Base-by-base conservation (phyloP, 2,888 invertebrate species). In the Neoscelio sp. region DNA sequence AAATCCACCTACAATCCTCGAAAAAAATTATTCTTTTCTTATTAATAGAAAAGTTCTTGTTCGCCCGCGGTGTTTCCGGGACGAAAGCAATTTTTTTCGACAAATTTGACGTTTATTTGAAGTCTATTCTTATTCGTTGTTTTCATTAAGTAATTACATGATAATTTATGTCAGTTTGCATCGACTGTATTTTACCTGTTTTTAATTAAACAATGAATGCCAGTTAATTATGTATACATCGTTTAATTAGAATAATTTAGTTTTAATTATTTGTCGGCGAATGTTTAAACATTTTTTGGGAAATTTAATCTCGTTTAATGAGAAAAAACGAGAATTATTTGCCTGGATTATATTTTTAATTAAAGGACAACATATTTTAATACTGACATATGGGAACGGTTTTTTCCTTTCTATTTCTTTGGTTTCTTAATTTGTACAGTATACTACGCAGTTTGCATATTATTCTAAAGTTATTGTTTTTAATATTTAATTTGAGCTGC, bases 21-120 rank as follows among this genome's bases (percentile, higher is more conserved):
- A 54, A 75, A 76, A n/a, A 80, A 80, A 80, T 77, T 15, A 74
- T 77, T 80, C 67, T 48, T 44, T 46, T 38, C 65, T 67, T 75
- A 80, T 71, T 76, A 73, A 64, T 30, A 18, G 23, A 50, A 42
- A 46, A 50, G 17, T 40, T 64, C n/a, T 38, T 10, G 18, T 60
- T 42, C 13, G 4, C 18, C 15, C 7, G 33, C 33, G 15, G 30
- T 17, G 35, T 33, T 5, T 73, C 23, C 10, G 10, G 46, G 18
- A 46, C 46, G n/a, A 50, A 18, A 5, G 42, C 48, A 48, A n/a
- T n/a, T n/a, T 18, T 58, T 35, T 40, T 50, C 33, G 52, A 62
- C 62, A 62, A 52, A 52, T 71, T 62, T 52, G 42, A 75, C 42
- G 46, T 44, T 26, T 48, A 46, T 56, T 62, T 18, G 26, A 52